Base-by-base conservation (phyloP, 2,888 invertebrate species). In the Ophioninae sp. region DNA sequence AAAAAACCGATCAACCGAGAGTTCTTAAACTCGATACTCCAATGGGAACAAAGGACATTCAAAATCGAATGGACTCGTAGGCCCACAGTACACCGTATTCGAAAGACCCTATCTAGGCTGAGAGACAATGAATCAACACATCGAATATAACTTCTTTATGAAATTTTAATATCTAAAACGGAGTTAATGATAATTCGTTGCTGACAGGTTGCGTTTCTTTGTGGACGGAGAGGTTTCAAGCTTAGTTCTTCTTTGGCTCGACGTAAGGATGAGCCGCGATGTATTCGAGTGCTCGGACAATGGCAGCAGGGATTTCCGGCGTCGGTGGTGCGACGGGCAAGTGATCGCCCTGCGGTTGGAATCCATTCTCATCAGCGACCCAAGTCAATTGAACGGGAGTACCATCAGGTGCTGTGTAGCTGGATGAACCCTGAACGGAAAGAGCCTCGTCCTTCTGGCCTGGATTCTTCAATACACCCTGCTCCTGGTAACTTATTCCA, bases 201-300 rank as follows among this genome's bases (percentile, higher is more conserved):
- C 23, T 63, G 68, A 13, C 41, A 20, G 22, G 44, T 73, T 17
- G 2, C 17, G 30, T 72, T 20, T 30, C n/a, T 9, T 44, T 63
- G n/a, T 58, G 20, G 44, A 22, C n/a, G n/a, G 0, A n/a, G 30
- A 20, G 20, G 20, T 23, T 65, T 39, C 23, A 9, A 44, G 37
- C 22, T 76, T 30, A 76, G 23, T 59, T 23, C 9, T 69, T 3
- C 64, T 74, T 41, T 17, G 83, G 77, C 39, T 83, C 86, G 76
- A 77, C 77, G 76, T 85, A 81, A 5, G 87, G 87, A 83, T 87
- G 87, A 17, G 86, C 84, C 0, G 79, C 81, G 61, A 83, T 87
- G 75, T 71, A 87, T 13, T 86, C 86, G 30, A 87, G 81, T 20
- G 87, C 76, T n/a, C 86, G 80, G 23, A 72, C 81, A 59, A 87